A percentile compares a stretch with the other conserved stretches of the same genome.
Conservation (phyloP, 1,140 invertebrate species). For the Planococcus citri region DNA sequence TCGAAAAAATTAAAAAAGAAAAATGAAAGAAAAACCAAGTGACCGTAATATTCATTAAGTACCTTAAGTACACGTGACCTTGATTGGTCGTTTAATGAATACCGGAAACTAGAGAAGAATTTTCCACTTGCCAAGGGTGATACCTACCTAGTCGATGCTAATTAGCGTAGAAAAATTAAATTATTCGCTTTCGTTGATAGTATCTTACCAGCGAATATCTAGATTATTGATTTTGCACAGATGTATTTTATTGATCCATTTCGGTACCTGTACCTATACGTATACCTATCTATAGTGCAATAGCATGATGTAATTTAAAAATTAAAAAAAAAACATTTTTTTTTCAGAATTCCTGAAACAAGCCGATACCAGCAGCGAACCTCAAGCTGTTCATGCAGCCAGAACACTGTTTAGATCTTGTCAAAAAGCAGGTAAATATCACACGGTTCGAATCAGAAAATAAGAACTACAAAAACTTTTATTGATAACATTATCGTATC, state of each 20-base stretch:
- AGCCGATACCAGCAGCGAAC: conserved; percentile 34
- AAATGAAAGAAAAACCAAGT: no score
- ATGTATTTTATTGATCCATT: no score
- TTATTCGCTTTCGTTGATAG: not conserved
- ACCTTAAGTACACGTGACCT: not conserved
- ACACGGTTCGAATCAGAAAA: no score
- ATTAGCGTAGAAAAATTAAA: not conserved
- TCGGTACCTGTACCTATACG: no score
- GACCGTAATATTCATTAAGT: no score
- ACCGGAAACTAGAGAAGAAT: not conserved
- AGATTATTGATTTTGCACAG: no score
- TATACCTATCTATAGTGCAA: no score
- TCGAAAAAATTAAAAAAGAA: no score
- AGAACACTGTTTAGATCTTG: conserved; percentile 49
- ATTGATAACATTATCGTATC: no score
- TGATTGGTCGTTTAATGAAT: not conserved
- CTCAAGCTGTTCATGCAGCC: conserved; percentile 46
- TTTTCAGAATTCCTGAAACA: conserved; percentile 25
- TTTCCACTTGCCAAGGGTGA: not conserved
- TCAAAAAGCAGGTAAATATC: conserved; percentile 35
- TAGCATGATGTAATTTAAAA: no score
- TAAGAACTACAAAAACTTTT: no score
- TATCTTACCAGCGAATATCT: no score
- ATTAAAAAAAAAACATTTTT: not conserved
- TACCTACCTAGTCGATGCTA: not conserved